These are phyloP conservation scores for Opisthograptis luteolata DNA, from an alignment of 2,888 invertebrate species.

Conservation along the genomic window DNA sequence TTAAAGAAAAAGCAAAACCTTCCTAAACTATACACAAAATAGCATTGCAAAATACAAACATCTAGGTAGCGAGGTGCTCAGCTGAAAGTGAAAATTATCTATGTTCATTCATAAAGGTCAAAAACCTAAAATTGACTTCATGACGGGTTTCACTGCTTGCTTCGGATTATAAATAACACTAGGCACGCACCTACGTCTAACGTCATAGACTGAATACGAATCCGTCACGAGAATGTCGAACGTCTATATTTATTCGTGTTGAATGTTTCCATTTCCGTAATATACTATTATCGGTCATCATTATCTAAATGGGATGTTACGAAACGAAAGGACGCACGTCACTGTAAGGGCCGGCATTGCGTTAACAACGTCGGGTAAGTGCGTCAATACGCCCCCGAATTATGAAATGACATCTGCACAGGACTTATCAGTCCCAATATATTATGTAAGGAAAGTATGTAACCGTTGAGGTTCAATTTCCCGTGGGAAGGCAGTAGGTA, in stretches of 20 bases:
- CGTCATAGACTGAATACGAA: conserved; percentile 42
- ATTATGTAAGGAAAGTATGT: conserved; percentile 23
- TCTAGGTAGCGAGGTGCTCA: too few species aligned
- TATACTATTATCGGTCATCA: conserved; percentile 59
- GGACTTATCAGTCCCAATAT: conserved; percentile 29
- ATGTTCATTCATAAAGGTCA: too few species aligned
- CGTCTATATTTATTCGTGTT: conserved; percentile 52
- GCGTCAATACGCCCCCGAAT: conserved; percentile 64
- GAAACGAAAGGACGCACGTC: conserved; percentile 64
- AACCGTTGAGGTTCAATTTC: conserved; percentile 12
- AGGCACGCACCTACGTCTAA: conserved; percentile 27
- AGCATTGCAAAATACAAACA: too few species aligned
- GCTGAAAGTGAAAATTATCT: too few species aligned
- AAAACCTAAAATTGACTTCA: conserved; percentile 5
- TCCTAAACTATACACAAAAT: too few species aligned
- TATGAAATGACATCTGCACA: conserved; percentile 45
- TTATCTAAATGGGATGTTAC: conserved; percentile 70
- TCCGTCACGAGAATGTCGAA: conserved; percentile 46
- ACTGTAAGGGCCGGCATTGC: conserved; percentile 48
- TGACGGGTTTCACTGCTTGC: background rate
- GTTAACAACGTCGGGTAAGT: conserved; percentile 53
- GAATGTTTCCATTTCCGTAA: conserved; percentile 45
- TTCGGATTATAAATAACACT: conserved; percentile 26
- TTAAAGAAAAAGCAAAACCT: too few species aligned
- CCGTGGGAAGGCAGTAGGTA: background rate